Evolutionary conservation across 2,113 vertebrate species (phyloP).

Genomic region (Pardalotus punctatus): DNA sequence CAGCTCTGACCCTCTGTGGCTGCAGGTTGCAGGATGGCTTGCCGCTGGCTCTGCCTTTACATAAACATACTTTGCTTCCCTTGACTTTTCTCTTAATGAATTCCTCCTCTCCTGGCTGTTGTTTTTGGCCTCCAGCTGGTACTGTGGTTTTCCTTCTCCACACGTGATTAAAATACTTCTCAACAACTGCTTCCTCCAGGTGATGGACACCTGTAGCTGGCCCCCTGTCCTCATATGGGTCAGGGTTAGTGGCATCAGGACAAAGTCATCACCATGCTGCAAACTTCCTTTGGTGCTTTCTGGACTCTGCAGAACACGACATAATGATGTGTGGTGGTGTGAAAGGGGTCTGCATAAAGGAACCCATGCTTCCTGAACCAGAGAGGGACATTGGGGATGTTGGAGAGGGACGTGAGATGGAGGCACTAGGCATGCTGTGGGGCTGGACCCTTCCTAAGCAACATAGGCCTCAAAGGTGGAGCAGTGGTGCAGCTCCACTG

Average conservation of each 20-base stretch:
- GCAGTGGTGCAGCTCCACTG: neutral
- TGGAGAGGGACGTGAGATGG: neutral
- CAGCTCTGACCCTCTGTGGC: neutral
- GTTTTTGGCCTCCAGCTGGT: slow-evolving; percentile 31
- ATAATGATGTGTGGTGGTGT: neutral
- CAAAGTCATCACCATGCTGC: neutral
- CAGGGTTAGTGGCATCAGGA: neutral
- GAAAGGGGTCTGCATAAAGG: neutral
- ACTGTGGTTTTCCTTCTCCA: slow-evolving; percentile 40
- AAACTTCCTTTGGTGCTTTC: neutral
- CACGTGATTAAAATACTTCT: slow-evolving; percentile 32
- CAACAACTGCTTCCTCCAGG: neutral
- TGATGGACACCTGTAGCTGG: slow-evolving; percentile 41
- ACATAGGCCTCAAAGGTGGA: neutral
- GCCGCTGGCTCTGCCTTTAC: neutral
- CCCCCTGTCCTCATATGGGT: neutral
- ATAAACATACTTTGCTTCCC: slow-evolving; percentile 35
- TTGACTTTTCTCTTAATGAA: slow-evolving; percentile 53
- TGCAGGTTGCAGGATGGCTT: neutral
- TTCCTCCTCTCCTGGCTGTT: slow-evolving; percentile 42
- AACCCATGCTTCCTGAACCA: neutral
- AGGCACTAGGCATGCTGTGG: neutral
- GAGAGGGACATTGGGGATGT: neutral
- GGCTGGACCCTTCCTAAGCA: neutral
- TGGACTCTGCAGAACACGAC: neutral